These are phyloP conservation scores for Scalopus aquaticus DNA, from an alignment of 2,113 vertebrate genomes.

Conservation along the genomic window DNA sequence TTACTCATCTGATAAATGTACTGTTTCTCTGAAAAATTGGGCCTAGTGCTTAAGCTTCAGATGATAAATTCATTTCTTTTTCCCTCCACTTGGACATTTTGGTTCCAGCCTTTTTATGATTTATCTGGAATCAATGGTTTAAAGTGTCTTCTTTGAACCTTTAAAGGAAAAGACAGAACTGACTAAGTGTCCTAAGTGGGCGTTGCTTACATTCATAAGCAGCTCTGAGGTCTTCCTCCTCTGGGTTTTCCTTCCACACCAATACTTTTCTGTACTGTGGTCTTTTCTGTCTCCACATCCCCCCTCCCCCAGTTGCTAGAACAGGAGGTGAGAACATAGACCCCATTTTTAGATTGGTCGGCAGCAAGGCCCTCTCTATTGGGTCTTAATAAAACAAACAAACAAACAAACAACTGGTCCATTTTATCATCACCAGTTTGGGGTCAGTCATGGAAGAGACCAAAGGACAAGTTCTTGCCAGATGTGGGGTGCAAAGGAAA, in stretches of 20 bases:
- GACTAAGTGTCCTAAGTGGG: neutral
- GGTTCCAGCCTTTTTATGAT: neutral
- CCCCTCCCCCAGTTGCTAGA: neutral
- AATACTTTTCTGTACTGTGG: neutral
- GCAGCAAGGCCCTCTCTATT: neutral
- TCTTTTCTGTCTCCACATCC: neutral
- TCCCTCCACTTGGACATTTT: neutral
- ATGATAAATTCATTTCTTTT: slow-evolving; percentile 8
- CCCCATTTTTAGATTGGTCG: neutral
- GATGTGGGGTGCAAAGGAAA: neutral
- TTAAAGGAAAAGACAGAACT: neutral
- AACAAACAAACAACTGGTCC: neutral
- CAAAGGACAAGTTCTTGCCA: neutral
- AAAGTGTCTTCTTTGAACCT: neutral
- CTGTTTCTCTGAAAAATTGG: slow-evolving; percentile 19
- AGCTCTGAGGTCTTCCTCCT: neutral
- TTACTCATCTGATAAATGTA: neutral
- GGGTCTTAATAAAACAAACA: neutral
- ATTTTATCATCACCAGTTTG: slow-evolving; percentile 8
- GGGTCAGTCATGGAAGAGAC: neutral
- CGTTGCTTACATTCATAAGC: neutral
- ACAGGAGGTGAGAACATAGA: neutral
- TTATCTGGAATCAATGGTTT: neutral
- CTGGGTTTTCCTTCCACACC: neutral
- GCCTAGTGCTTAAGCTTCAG: neutral